A percentile compares a stretch with the other conserved stretches of the same genome.
Evolutionary conservation across 2,888 invertebrate species (phyloP).

Genomic region (Pachliopta kotzebuea): DNA sequence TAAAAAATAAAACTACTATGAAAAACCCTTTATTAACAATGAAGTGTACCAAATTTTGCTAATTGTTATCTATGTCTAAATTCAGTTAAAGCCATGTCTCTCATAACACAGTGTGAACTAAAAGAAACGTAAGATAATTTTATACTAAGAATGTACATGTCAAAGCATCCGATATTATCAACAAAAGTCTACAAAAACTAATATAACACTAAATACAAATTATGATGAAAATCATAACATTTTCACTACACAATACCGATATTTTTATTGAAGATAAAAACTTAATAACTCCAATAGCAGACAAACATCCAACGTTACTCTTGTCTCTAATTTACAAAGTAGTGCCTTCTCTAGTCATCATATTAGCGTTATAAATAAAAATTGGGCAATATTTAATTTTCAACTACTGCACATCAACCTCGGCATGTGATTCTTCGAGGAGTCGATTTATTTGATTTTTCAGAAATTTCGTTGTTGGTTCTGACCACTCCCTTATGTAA

Average conservation of each 20-base stretch:
- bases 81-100: neutral
- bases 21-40: neutral
- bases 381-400: neutral
- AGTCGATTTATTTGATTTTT: neutral
- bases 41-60: neutral
- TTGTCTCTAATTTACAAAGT: neutral
- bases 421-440: no score
- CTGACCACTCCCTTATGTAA: neutral
- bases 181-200: neutral
- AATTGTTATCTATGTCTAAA: neutral
- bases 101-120: neutral
- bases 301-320: neutral
- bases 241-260: neutral
- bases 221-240: neutral
- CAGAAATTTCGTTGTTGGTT: neutral
- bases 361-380: neutral
- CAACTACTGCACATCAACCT: no score
- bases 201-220: neutral
- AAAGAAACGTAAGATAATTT: neutral
- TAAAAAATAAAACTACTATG: constrained; percentile 28
- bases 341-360: neutral
- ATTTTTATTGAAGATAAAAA: neutral
- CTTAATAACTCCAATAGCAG: neutral
- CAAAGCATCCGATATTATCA: neutral
- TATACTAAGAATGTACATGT: neutral